Evolutionary conservation across 2,797 vertebrate species (phyloP), one percentile per base, ranked within the genome.

Genomic region (Natrix natrix): DNA sequence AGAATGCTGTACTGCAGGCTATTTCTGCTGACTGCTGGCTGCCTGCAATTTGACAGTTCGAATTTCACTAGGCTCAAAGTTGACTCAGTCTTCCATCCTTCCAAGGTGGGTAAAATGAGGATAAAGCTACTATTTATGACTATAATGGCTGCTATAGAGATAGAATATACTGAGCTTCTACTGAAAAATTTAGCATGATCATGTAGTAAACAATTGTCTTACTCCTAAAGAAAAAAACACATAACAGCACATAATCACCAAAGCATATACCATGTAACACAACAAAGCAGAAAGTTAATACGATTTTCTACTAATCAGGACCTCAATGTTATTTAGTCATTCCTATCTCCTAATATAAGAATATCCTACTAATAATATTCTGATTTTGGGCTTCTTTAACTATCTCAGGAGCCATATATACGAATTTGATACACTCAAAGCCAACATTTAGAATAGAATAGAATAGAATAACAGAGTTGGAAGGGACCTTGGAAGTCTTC

Each of bases 71-170:
- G 55, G 55, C 55, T 14, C 55, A 56, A 56, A 13, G 55, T 56
- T 56, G 13, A 56, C 13, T 13, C 55, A 56, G 55, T 12, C 55
- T 56, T 13, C 12, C 55, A 14, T 14, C 55, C 55, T 56, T 56
- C 55, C 12, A 3, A 14, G 55, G 55, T 56, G 55, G 3, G 3
- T 56, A 56, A 55, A 55, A 55, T 13, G 11, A 55, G 55, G 55
- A 55, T 96, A 96, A 97, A 97, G 96, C 94, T 89, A 95, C 92
- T 93, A 97, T 78, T 96, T 95, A 95, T 26, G 56, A 95, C 95
- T 96, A 94, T 96, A 96, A 95, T 96, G 94, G 97, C 95, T 92
- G 95, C 93, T 92, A 43, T 92, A 3, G 96, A 94, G 93, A 94
- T 91, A 93, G 59, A 96, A 96, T 97, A 96, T 88, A 95, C 48